phyloP scores from a whole-genome alignment of 1,140 invertebrate species.

The Stegodyphus dumicola region DNA sequence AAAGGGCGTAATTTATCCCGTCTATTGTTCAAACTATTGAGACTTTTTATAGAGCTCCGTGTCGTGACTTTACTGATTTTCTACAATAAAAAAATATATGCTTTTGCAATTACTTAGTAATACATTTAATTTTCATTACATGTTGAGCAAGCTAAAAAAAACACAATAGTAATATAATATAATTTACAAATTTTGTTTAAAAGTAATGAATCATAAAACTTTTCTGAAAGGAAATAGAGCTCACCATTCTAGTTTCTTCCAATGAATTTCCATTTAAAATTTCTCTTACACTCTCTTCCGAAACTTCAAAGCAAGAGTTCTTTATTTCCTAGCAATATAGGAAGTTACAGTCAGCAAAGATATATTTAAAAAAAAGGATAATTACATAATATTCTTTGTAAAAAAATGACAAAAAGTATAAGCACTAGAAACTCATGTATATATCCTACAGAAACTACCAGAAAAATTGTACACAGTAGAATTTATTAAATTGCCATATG shows the following conservation, averaged over 20 bases:
- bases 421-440: no score
- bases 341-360: background rate
- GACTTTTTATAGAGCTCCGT: background rate
- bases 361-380: background rate
- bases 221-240: background rate
- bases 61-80: background rate
- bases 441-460: no score
- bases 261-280: constrained; percentile 67
- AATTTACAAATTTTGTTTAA: background rate
- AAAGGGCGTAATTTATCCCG: constrained; percentile 21
- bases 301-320: constrained; percentile 68
- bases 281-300: constrained; percentile 71
- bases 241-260: constrained; percentile 12
- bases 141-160: background rate
- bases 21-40: constrained; percentile 22
- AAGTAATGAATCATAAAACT: background rate
- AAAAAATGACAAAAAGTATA: no score
- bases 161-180: background rate
- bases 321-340: constrained; percentile 9
- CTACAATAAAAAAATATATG: background rate
- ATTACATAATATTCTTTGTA: no score
- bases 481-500: no score
- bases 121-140: background rate
- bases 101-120: background rate
- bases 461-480: no score